Evolutionary conservation across 2,113 vertebrate genomes (phyloP), one percentile per base, ranked within the genome.

Genomic region (Eurypyga helias): DNA sequence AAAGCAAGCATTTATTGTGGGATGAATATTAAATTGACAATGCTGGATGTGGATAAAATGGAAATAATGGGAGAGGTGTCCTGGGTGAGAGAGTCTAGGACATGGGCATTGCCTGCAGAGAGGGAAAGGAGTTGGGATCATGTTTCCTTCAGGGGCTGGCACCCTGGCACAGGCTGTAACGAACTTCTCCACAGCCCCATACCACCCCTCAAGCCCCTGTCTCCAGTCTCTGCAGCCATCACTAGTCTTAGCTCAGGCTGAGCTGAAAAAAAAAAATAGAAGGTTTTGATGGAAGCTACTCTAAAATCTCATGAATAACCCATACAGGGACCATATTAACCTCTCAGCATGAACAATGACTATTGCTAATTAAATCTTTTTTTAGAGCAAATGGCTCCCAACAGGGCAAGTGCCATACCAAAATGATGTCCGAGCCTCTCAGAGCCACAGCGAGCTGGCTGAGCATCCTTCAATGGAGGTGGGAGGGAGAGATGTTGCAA

Each of bases 391-490:
- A 84, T 0, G 21, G 72, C 62, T 94, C 11, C 52, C 9, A 9
- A 3, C 49, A 52, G 81, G n/a, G n/a, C 12, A 25, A 58, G 58
- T 25, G 55, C 29, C 26, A 34, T 8, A 4, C 52, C 28, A 2
- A 26, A 54, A 3, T 4, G 31, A 34, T 57, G 5, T 43, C 83
- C 3, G 7, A 49, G n/a, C 14, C 46, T 66, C 55, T 34, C 13
- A 41, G 46, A 66, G 41, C 21, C 54, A 11, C 0, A 3, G 43
- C 1, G 4, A 75, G 55, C 31, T 2, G 1, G 11, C 23, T 1
- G 1, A 76, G 48, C 34, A 29, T 91, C 81, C 64, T 67, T 38
- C 3, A 3, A 2, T 1, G 31, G 41, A 28, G 29, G 26, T 33
- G 34, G 24, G 46, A 67, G 51, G 28, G 57, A 33, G 17, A 48